A percentile compares a stretch with the other conserved stretches of the same genome.
Conservation (phyloP, 2,797 vertebrate species). For the Dicrostonyx torquatus region DNA sequence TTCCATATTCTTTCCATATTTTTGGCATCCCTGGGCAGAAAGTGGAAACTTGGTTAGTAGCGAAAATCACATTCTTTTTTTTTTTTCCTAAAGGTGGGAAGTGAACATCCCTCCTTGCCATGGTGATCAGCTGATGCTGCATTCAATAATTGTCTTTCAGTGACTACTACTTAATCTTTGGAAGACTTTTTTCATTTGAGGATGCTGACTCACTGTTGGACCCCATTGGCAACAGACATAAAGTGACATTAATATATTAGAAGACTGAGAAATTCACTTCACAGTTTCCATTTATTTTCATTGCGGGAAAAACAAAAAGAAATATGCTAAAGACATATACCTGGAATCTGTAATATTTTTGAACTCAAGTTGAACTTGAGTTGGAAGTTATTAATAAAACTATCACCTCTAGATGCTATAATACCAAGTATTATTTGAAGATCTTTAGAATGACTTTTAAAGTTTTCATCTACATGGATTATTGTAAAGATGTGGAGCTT, state of each 20-base stretch:
- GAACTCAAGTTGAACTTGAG: constrained; percentile 17
- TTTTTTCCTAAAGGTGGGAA: constrained; percentile 84
- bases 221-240: constrained; percentile 74
- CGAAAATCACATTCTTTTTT: constrained; percentile 82
- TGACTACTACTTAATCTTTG: constrained; percentile 78
- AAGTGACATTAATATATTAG: constrained; percentile 79
- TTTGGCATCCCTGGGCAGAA: constrained; percentile 87
- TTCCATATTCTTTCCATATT: constrained; percentile 87
- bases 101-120: constrained; percentile 82
- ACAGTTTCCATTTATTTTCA: constrained; percentile 82
- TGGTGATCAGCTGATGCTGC: constrained; percentile 80
- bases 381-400: constrained; percentile 59
- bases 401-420: neutral
- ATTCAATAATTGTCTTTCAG: constrained; percentile 83
- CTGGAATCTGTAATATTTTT: constrained; percentile 60
- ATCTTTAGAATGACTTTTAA: constrained; percentile 30
- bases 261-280: constrained; percentile 76
- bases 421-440: constrained; percentile 59
- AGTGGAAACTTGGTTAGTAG: constrained; percentile 87
- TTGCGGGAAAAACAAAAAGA: constrained; percentile 75
- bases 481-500: constrained; percentile 55
- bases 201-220: constrained; percentile 80
- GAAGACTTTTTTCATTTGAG: constrained; percentile 84
- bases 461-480: constrained; percentile 56
- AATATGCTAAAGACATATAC: constrained; percentile 23